Conservation (phyloP, 2,888 invertebrate species). For the Meandrusa payeni region DNA sequence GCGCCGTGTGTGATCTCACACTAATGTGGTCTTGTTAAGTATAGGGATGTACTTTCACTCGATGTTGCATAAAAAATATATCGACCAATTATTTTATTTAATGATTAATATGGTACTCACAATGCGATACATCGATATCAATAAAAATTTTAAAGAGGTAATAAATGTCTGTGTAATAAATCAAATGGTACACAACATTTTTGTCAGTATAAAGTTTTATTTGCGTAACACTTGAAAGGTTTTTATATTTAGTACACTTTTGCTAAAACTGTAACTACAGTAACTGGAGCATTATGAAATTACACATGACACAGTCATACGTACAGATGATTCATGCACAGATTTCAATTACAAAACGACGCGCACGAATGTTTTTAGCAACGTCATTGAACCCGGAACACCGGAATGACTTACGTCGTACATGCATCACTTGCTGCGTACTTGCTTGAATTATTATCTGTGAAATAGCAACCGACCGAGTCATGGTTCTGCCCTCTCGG, state of each 20-base stretch:
- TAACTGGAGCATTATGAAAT: background rate
- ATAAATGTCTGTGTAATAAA: conserved; percentile 9
- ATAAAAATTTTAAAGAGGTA: conserved; percentile 12
- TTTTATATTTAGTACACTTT: background rate
- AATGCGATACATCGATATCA: conserved; percentile 11
- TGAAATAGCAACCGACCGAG: no score
- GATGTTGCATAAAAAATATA: conserved; percentile 1
- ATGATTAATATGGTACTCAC: background rate
- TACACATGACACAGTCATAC: conserved; percentile 2
- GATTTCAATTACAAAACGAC: conserved; percentile 4
- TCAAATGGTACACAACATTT: conserved; percentile 3
- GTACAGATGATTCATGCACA: conserved; percentile 16
- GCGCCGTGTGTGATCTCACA: conserved; percentile 63
- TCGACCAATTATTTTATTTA: background rate
- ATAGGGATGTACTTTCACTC: conserved; percentile 28
- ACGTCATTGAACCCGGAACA: conserved; percentile 21
- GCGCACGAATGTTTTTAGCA: conserved; percentile 13
- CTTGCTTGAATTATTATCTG: no score
- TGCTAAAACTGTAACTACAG: background rate
- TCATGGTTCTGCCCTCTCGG: no score
- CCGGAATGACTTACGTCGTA: background rate
- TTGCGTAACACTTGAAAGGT: conserved; percentile 4
- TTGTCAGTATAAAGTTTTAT: background rate
- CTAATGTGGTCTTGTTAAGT: conserved; percentile 60
- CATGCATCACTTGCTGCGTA: no score